These are phyloP conservation scores for Chlorospingus flavigularis DNA, from an alignment of 2,797 vertebrate genomes.

Conservation along the genomic window DNA sequence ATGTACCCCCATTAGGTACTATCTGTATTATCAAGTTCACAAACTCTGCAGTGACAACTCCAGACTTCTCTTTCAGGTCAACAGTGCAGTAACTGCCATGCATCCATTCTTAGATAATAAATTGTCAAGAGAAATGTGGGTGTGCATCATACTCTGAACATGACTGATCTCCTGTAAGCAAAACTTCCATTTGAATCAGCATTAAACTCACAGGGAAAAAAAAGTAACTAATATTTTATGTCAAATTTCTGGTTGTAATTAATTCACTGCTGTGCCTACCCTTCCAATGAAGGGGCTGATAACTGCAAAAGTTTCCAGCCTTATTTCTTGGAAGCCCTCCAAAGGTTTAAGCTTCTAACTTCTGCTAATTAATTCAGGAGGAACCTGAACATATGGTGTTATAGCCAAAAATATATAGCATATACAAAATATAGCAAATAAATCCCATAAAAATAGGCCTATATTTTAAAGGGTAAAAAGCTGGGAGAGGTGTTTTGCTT, in stretches of 20 bases:
- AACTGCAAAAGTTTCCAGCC: background rate
- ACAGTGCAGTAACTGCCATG: background rate
- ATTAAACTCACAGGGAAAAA: background rate
- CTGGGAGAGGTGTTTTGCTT: background rate
- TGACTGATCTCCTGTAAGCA: background rate
- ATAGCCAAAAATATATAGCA: conserved; percentile 1
- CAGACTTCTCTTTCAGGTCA: background rate
- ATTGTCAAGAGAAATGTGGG: background rate
- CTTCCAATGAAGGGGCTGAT: background rate
- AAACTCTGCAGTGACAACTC: background rate
- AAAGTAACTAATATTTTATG: background rate
- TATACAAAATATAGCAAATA: conserved; percentile 26
- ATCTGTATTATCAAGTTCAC: background rate
- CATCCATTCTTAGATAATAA: background rate
- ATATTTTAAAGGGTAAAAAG: background rate
- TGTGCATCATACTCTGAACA: background rate
- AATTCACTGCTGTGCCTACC: background rate
- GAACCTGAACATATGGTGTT: conserved; percentile 41
- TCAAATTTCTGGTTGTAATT: background rate
- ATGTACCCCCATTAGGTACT: background rate
- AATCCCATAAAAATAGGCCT: background rate
- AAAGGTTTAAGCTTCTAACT: conserved; percentile 17
- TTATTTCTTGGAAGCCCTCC: conserved; percentile 21
- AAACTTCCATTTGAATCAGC: background rate
- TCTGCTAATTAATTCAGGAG: conserved; percentile 46